These are phyloP conservation scores for Acrobasis consociella DNA, from an alignment of 2,888 invertebrate species.

Conservation along the genomic window DNA sequence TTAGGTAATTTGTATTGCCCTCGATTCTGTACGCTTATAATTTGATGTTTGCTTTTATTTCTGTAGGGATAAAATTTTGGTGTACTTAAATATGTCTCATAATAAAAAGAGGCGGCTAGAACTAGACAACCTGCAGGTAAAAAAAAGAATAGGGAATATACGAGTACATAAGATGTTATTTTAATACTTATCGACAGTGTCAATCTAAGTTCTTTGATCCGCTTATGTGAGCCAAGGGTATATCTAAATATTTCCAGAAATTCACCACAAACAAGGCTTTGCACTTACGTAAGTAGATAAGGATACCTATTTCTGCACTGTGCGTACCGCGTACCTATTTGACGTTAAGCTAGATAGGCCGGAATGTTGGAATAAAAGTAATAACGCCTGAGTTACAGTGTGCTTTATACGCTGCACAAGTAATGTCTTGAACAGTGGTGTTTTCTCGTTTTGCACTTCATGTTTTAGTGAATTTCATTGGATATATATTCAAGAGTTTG, in stretches of 20 bases:
- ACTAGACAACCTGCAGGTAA: no score
- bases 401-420: no score
- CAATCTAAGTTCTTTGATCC: conserved; percentile 13
- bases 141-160: no score
- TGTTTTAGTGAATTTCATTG: no score
- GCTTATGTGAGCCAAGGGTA: neutral
- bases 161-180: neutral
- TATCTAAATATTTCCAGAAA: conserved; percentile 16
- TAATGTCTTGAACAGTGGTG: no score
- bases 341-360: conserved; percentile 6
- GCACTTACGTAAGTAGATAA: conserved; percentile 21
- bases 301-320: neutral
- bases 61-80: no score
- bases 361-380: neutral
- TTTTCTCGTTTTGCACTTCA: no score
- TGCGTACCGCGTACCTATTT: conserved; percentile 7
- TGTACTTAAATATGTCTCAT: no score
- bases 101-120: no score
- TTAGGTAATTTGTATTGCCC: neutral
- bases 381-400: no score
- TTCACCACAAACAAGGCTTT: conserved; percentile 20
- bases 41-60: neutral
- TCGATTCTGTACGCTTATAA: neutral
- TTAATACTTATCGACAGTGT: conserved; percentile 11
- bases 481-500: no score